phyloP scores from a whole-genome alignment of 2,888 invertebrate genomes.

The Sylvicola cinctus region DNA sequence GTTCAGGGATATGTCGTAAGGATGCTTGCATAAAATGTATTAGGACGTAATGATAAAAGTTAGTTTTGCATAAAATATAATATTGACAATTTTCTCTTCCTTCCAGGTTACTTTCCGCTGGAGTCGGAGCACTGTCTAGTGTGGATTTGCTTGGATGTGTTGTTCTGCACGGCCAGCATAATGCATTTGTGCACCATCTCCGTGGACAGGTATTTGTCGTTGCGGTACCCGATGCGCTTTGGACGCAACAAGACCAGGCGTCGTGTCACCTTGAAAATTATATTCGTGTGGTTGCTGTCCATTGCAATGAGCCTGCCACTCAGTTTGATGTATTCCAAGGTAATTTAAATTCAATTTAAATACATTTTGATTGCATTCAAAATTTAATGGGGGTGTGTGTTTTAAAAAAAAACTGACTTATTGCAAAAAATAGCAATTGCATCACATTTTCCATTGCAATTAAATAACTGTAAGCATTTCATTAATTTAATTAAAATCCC shows the following conservation, averaged over 20 bases:
- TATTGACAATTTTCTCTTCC: slow-evolving; percentile 7
- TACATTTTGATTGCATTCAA: slow-evolving; percentile 3
- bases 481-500: too few species aligned
- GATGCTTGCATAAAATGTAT: too few species aligned
- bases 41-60: too few species aligned
- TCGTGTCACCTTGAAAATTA: slow-evolving; percentile 72
- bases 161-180: slow-evolving; percentile 92
- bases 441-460: too few species aligned
- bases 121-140: slow-evolving; percentile 72
- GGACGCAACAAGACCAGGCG: slow-evolving; percentile 74
- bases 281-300: slow-evolving; percentile 83
- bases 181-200: slow-evolving; percentile 95
- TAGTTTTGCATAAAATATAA: too few species aligned
- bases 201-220: slow-evolving; percentile 80
- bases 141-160: slow-evolving; percentile 88
- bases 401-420: too few species aligned
- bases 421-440: too few species aligned
- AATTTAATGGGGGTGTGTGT: too few species aligned
- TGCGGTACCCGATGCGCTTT: slow-evolving; percentile 83
- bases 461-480: too few species aligned
- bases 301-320: slow-evolving; percentile 81
- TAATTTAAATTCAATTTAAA: too few species aligned
- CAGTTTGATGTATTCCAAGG: slow-evolving; percentile 75
- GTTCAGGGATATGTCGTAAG: too few species aligned
- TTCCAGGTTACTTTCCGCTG: slow-evolving; percentile 61